Evolutionary conservation across 2,888 invertebrate species (phyloP).

Genomic region (Cantharis nigra): DNA sequence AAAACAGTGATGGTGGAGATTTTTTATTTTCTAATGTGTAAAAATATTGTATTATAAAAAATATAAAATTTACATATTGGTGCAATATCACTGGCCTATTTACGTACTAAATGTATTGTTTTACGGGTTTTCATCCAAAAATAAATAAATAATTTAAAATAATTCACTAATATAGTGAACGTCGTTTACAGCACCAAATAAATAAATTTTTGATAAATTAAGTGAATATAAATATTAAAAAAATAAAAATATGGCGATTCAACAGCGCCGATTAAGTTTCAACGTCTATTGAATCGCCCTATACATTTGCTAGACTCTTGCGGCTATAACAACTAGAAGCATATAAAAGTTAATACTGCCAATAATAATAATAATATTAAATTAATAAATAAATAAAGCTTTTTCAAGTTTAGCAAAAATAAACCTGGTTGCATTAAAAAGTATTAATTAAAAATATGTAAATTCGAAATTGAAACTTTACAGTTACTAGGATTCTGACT

Average conservation of each 20-base stretch:
- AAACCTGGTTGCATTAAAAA: not conserved
- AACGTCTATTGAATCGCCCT: not conserved
- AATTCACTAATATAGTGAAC: slow-evolving; percentile 2
- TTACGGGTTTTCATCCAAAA: not conserved
- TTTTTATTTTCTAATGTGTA: not conserved
- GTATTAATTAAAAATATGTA: not conserved
- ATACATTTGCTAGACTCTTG: slow-evolving; percentile 14
- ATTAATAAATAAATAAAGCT: slow-evolving; percentile 15
- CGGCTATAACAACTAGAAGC: slow-evolving; percentile 23
- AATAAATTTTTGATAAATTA: not conserved
- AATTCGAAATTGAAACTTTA: not conserved
- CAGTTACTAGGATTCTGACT: not conserved
- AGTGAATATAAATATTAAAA: not conserved
- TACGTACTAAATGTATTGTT: not conserved
- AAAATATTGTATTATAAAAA: not conserved
- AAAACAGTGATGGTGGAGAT: not conserved
- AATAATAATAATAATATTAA: slow-evolving; percentile 14
- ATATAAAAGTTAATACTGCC: slow-evolving; percentile 19
- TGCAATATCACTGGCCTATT: not conserved
- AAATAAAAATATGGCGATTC: not conserved
- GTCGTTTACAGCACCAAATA: not conserved
- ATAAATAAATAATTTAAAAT: not conserved
- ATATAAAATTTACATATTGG: not conserved
- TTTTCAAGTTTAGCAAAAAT: not conserved
- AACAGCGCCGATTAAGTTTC: not conserved